Percentiles rank a stretch among this genome's conserved stretches.
These are phyloP conservation scores for Camponotus vicinus DNA, from an alignment of 1,140 invertebrate species.

Conservation along the genomic window DNA sequence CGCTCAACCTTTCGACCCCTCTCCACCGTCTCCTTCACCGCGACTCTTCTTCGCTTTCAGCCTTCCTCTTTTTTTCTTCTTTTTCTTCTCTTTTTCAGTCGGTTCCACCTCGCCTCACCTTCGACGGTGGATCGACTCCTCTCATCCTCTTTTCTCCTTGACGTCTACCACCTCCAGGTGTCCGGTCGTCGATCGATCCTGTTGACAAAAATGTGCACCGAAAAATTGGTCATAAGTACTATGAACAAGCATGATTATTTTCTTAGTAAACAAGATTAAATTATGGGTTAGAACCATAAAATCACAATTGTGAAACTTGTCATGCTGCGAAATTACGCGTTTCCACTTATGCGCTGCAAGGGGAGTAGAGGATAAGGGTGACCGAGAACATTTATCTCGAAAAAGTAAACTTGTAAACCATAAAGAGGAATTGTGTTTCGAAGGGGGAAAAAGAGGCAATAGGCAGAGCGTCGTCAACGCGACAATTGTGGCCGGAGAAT, in stretches of 20 bases:
- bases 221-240: slow-evolving; percentile 25
- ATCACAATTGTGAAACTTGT: slow-evolving; percentile 8
- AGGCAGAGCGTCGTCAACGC: slow-evolving; percentile 24
- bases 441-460: neutral
- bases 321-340: slow-evolving; percentile 5
- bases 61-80: slow-evolving; percentile 33
- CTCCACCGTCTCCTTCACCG: slow-evolving; percentile 26
- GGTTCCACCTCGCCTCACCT: slow-evolving; percentile 56
- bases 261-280: neutral
- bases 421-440: slow-evolving; percentile 14
- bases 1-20: slow-evolving; percentile 72
- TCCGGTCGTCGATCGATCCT: slow-evolving; percentile 47
- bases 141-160: slow-evolving; percentile 15
- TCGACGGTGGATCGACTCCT: slow-evolving; percentile 51
- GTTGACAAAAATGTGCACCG: slow-evolving; percentile 38
- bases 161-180: slow-evolving; percentile 19
- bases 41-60: slow-evolving; percentile 42
- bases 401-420: slow-evolving; percentile 47
- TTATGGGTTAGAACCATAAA: neutral
- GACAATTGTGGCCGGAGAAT: slow-evolving; percentile 27
- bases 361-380: slow-evolving; percentile 2
- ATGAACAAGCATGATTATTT: slow-evolving; percentile 11
- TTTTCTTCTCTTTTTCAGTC: slow-evolving; percentile 45
- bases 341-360: neutral
- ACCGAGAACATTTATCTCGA: slow-evolving; percentile 26